Conservation (phyloP, 2,888 invertebrate species). For the Nasonia oneida region DNA sequence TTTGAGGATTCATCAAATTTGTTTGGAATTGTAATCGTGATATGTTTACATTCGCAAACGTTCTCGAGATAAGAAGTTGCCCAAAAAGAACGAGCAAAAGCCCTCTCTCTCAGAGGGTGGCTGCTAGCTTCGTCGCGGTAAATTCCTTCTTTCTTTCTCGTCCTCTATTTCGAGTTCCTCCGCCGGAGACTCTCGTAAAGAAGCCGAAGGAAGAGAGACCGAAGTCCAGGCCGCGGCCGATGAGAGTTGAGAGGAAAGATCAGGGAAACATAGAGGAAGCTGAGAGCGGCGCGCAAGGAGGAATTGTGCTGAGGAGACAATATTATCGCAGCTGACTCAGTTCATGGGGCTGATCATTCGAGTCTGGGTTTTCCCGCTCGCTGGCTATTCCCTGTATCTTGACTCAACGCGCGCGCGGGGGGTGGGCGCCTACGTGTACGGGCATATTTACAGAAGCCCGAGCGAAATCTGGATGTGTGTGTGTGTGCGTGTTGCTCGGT, state of each 20-base stretch:
- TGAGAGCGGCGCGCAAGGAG: background rate
- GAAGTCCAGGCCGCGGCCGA: background rate
- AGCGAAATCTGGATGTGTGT: background rate
- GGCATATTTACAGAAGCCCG: background rate
- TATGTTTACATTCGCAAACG: background rate
- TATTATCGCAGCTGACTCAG: conserved; percentile 74
- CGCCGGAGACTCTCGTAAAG: conserved; percentile 20
- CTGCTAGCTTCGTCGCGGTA: conserved; percentile 22
- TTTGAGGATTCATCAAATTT: too few species aligned
- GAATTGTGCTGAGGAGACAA: conserved; percentile 66
- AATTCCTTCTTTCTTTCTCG: conserved; percentile 56
- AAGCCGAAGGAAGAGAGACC: background rate
- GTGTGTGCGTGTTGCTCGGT: background rate
- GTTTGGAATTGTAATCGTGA: background rate
- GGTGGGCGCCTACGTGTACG: background rate
- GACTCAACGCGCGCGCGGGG: background rate
- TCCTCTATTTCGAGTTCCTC: background rate
- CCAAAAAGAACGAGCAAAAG: background rate
- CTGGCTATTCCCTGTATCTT: background rate
- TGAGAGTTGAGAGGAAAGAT: background rate
- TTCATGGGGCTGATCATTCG: conserved; percentile 75
- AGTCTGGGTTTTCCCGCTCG: conserved; percentile 63
- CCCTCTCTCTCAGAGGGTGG: background rate
- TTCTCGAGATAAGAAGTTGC: background rate
- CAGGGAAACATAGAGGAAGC: background rate